Conservation (phyloP, 2,797 vertebrate genomes). For the Delichon dasypus region DNA sequence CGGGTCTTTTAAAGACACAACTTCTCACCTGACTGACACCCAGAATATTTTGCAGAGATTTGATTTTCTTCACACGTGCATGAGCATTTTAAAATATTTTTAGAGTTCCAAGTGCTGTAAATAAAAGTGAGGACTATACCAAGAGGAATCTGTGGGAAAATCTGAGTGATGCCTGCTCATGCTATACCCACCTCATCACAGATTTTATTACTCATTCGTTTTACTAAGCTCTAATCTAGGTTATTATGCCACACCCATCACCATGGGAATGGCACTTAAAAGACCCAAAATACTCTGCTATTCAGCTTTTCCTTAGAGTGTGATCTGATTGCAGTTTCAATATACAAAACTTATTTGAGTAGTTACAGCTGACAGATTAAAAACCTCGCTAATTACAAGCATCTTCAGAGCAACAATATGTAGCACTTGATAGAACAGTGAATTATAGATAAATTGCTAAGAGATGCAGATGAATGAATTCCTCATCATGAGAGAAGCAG, state of each 20-base stretch:
- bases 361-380: not conserved
- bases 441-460: not conserved
- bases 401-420: not conserved
- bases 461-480: not conserved
- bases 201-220: slow-evolving; percentile 43
- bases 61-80: not conserved
- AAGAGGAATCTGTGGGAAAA: slow-evolving; percentile 50
- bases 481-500: not conserved
- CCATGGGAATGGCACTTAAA: slow-evolving; percentile 19
- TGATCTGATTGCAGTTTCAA: not conserved
- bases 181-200: slow-evolving; percentile 3
- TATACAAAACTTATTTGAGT: not conserved
- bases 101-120: not conserved
- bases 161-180: not conserved
- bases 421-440: not conserved
- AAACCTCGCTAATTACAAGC: not conserved
- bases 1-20: not conserved
- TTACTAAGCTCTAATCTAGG: slow-evolving; percentile 4
- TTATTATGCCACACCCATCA: slow-evolving; percentile 60
- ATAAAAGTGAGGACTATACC: not conserved
- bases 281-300: not conserved
- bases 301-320: not conserved
- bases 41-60: not conserved
- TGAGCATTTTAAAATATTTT: not conserved
- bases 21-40: not conserved